Evolutionary conservation across 2,797 vertebrate species (phyloP).

Genomic region (Ispidina picta): DNA sequence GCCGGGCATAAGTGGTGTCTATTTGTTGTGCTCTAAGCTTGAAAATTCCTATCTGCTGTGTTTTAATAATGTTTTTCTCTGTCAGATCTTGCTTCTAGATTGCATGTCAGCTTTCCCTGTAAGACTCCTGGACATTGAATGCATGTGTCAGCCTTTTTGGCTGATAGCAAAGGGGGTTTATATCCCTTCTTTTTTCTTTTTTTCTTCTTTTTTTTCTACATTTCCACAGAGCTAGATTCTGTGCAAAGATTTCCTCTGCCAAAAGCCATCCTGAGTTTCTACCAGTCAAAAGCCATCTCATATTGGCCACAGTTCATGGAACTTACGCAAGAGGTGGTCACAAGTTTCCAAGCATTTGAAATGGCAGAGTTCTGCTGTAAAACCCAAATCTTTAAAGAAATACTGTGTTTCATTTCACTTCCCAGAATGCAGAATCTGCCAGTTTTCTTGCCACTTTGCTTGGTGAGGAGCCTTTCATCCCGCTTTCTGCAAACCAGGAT

Average conservation of each 20-base stretch:
- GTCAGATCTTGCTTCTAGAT: neutral
- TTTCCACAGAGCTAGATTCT: neutral
- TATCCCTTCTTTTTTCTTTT: neutral
- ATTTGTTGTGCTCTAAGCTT: neutral
- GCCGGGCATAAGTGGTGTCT: neutral
- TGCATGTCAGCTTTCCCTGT: neutral
- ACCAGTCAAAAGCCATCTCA: neutral
- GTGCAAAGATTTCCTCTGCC: neutral
- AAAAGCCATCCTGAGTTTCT: neutral
- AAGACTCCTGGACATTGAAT: too few relatives aligned
- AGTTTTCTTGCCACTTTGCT: neutral
- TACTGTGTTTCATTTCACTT: neutral
- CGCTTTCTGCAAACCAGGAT: neutral
- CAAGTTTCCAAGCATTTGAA: neutral
- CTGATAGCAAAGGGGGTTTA: neutral
- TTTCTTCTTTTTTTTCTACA: neutral
- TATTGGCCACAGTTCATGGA: fast-evolving
- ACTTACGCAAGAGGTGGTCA: neutral
- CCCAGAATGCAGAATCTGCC: neutral
- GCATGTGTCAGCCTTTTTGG: neutral
- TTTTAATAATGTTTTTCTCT: neutral
- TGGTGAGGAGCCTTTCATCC: neutral
- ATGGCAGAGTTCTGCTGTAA: neutral
- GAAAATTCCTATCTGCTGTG: neutral
- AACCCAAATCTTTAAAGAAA: neutral